These are phyloP conservation scores for Brachymystax lenok DNA, from an alignment of 2,797 vertebrate species.

Conservation along the genomic window DNA sequence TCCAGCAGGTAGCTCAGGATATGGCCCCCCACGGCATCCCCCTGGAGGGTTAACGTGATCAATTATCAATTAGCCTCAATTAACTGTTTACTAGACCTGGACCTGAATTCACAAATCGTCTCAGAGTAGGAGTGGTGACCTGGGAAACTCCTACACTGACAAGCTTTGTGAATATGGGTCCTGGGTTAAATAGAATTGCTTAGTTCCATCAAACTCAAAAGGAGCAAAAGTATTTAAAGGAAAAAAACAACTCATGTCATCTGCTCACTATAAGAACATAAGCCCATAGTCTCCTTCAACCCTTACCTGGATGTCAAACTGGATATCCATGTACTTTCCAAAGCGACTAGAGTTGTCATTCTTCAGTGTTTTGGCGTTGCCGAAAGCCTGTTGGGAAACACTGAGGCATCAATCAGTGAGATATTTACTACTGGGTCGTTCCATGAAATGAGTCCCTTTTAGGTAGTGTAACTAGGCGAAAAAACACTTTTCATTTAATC, in stretches of 20 bases:
- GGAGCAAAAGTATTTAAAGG: neutral
- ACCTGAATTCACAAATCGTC: neutral
- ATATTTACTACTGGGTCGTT: neutral
- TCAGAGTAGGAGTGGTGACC: no score
- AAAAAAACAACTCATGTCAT: neutral
- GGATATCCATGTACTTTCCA: constrained; percentile 99
- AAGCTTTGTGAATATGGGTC: neutral
- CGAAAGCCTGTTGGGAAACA: constrained; percentile 84
- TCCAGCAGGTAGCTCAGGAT: constrained; percentile 96
- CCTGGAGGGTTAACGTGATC: constrained; percentile 68
- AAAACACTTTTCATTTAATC: no score
- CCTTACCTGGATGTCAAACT: constrained; percentile 92
- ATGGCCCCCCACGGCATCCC: constrained; percentile 92
- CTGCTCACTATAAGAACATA: neutral
- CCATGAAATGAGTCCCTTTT: no score
- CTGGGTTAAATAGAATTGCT: neutral
- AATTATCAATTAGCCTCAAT: constrained; percentile 48
- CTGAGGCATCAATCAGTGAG: neutral
- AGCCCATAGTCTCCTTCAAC: neutral
- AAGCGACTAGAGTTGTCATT: constrained; percentile 98
- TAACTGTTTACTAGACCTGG: constrained; percentile 20
- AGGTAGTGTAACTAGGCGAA: no score
- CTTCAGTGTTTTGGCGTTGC: constrained; percentile 93
- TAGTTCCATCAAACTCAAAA: no score
- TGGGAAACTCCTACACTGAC: no score